Evolutionary conservation across 2,113 vertebrate genomes (phyloP).

Genomic region (Sprattus sprattus): DNA sequence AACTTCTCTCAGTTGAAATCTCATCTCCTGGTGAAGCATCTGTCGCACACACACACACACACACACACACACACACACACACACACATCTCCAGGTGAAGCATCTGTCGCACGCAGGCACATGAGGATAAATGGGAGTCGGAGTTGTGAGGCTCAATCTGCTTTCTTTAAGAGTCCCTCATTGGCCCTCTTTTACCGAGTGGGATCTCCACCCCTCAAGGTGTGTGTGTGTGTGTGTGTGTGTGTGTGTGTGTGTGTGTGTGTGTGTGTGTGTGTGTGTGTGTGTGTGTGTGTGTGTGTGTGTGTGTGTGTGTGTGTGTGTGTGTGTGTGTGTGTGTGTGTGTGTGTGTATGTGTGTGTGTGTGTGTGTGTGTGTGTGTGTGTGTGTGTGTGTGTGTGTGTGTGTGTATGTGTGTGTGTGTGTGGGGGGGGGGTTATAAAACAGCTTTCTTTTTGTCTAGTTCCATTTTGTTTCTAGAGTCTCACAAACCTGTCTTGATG

Average conservation of each 20-base stretch:
- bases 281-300: too few relatives aligned
- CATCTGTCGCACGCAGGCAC: neutral
- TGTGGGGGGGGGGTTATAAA: neutral
- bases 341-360: too few relatives aligned
- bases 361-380: too few relatives aligned
- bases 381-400: too few relatives aligned
- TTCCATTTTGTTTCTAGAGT: neutral
- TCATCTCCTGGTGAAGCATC: neutral
- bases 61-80: too few relatives aligned
- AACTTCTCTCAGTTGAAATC: neutral
- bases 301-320: too few relatives aligned
- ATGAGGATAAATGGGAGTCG: neutral
- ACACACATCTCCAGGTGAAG: neutral
- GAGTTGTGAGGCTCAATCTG: too few relatives aligned
- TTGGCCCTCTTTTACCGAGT: neutral
- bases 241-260: too few relatives aligned
- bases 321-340: too few relatives aligned
- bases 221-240: neutral
- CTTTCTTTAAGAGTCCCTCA: neutral
- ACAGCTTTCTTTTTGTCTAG: neutral
- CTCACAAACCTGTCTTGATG: neutral
- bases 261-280: too few relatives aligned
- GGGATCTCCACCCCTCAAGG: neutral
- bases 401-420: too few relatives aligned
- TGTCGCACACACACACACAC: too few relatives aligned